Percentiles rank a stretch among this genome's conserved stretches.
Conservation (phyloP, 2,888 invertebrate genomes). For the Arctia plantaginis region DNA sequence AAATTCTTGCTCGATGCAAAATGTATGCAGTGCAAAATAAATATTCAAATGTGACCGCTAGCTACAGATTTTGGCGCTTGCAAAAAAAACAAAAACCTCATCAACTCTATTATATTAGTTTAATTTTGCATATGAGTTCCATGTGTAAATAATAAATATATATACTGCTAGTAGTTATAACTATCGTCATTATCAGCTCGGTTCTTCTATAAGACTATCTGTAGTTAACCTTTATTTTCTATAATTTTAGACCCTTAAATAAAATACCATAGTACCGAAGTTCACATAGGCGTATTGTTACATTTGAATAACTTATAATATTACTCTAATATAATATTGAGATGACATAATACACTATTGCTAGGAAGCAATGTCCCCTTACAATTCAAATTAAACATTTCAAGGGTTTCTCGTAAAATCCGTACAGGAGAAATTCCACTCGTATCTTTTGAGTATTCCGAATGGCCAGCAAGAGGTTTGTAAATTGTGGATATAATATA, state of each 20-base stretch:
- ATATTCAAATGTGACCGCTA: no score
- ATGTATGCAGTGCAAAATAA: no score
- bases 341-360: slow-evolving; percentile 27
- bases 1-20: no score
- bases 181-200: no score
- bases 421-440: slow-evolving; percentile 55
- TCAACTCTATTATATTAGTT: no score
- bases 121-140: no score
- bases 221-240: background rate
- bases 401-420: slow-evolving; percentile 49
- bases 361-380: slow-evolving; percentile 45
- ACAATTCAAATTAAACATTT: slow-evolving; percentile 59
- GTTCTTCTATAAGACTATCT: no score
- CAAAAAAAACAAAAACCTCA: no score
- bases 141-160: no score
- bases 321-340: slow-evolving; percentile 11
- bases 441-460: slow-evolving; percentile 53
- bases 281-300: background rate
- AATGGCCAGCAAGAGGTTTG: slow-evolving; percentile 46
- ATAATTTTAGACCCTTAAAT: background rate
- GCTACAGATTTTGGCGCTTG: no score
- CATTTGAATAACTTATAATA: background rate
- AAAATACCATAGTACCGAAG: background rate
- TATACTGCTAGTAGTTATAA: no score
- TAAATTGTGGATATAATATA: slow-evolving; percentile 41